phyloP scores from a whole-genome alignment of 2,113 vertebrate genomes.

The Sinocyclocheilus grahami region DNA sequence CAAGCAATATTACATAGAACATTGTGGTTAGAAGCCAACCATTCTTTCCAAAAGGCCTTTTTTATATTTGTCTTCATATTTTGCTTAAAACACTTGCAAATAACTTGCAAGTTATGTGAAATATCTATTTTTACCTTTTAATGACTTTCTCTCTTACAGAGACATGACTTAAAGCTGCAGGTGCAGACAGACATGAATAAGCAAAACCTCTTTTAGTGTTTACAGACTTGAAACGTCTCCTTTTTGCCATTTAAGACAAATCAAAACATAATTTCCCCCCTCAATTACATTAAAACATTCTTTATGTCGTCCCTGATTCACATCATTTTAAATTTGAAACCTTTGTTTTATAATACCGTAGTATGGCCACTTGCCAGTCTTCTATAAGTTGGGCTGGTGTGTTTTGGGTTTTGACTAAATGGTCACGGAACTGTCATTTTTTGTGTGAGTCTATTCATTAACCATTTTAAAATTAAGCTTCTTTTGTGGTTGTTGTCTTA shows the following conservation, averaged over 20 bases:
- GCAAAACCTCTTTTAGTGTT: background rate
- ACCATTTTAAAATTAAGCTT: background rate
- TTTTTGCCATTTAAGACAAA: background rate
- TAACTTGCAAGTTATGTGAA: background rate
- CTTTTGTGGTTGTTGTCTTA: conserved; percentile 22
- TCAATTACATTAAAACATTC: background rate
- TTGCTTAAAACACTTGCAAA: background rate
- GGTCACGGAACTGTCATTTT: background rate
- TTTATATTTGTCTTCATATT: background rate
- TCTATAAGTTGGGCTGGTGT: background rate
- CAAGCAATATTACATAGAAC: conserved; percentile 29
- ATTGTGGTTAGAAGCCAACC: background rate
- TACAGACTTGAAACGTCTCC: background rate
- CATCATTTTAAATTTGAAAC: background rate
- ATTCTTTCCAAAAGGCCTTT: background rate
- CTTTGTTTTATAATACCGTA: background rate
- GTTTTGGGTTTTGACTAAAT: background rate
- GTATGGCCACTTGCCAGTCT: background rate
- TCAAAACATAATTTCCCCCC: background rate
- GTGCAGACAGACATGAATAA: background rate
- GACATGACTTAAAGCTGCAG: background rate
- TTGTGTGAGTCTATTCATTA: background rate
- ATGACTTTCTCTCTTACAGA: background rate
- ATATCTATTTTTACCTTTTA: background rate
- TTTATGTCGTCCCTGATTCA: background rate